A percentile compares a stretch with the other conserved stretches of the same genome.
Evolutionary conservation across 2,888 invertebrate genomes (phyloP).

Genomic region (Brenthis hecate): DNA sequence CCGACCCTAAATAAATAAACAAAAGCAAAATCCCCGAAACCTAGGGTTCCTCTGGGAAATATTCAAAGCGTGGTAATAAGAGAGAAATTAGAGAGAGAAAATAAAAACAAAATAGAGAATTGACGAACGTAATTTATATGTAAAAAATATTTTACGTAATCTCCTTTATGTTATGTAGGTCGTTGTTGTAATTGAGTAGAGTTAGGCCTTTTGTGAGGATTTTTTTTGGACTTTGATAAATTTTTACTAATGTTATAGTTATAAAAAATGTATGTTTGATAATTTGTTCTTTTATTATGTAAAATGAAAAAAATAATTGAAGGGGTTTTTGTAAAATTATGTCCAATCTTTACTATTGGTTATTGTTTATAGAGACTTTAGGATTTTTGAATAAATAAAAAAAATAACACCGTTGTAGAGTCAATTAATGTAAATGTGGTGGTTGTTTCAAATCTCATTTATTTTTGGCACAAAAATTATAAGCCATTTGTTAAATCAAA

Average conservation of each 20-base stretch:
- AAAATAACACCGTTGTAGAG: too few relatives aligned
- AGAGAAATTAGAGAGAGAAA: slow-evolving; percentile 29
- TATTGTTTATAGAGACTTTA: too few relatives aligned
- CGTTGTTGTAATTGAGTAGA: not conserved
- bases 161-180: slow-evolving; percentile 2
- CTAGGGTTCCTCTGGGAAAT: slow-evolving; percentile 35
- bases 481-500: too few relatives aligned
- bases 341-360: too few relatives aligned
- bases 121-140: slow-evolving; percentile 40
- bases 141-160: slow-evolving; percentile 33
- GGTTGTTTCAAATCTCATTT: too few relatives aligned
- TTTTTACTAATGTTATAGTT: not conserved
- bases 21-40: slow-evolving; percentile 28
- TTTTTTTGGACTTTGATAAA: not conserved
- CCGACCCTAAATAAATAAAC: slow-evolving; percentile 33
- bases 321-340: too few relatives aligned
- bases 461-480: too few relatives aligned
- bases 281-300: too few relatives aligned
- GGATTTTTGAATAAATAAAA: too few relatives aligned
- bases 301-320: too few relatives aligned
- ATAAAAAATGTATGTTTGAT: too few relatives aligned
- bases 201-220: not conserved
- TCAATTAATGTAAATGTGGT: too few relatives aligned
- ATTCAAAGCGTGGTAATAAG: slow-evolving; percentile 35
- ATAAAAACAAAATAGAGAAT: slow-evolving; percentile 9